These are phyloP conservation scores for Asbolus verrucosus DNA, from an alignment of 1,140 invertebrate species.

Conservation along the genomic window DNA sequence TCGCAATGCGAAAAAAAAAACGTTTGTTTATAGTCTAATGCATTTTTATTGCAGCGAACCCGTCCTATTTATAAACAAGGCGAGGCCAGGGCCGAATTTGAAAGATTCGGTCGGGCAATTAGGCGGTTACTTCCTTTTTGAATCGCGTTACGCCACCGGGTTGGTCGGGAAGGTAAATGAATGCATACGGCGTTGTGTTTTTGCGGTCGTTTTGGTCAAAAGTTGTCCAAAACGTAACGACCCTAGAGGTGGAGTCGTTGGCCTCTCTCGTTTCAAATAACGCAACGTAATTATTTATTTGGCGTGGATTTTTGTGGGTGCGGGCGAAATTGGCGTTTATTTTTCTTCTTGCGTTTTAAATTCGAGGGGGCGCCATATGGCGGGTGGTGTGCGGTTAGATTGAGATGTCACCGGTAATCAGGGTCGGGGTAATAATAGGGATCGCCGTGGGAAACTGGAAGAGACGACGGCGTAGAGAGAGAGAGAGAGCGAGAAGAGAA, in stretches of 20 bases:
- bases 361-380: slow-evolving; percentile 3
- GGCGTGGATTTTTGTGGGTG: slow-evolving; percentile 26
- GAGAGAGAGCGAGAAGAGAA: background rate
- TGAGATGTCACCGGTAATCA: slow-evolving; percentile 5
- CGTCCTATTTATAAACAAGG: slow-evolving; percentile 26
- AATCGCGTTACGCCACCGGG: slow-evolving; percentile 31
- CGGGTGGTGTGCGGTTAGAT: slow-evolving; percentile 6
- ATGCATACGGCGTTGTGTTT: slow-evolving; percentile 31
- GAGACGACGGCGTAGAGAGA: background rate
- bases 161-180: slow-evolving; percentile 19
- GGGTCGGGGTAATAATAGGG: background rate
- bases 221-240: slow-evolving; percentile 59
- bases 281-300: slow-evolving; percentile 49
- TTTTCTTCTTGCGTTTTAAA: background rate
- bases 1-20: slow-evolving; percentile 10
- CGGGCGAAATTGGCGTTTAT: slow-evolving; percentile 6
- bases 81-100: slow-evolving; percentile 35
- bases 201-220: slow-evolving; percentile 56
- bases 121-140: slow-evolving; percentile 26
- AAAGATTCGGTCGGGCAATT: slow-evolving; percentile 13
- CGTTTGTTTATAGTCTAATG: slow-evolving; percentile 36
- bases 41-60: slow-evolving; percentile 34
- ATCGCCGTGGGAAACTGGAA: background rate
- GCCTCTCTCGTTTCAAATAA: slow-evolving; percentile 57
- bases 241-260: slow-evolving; percentile 56